phyloP scores from a whole-genome alignment of 1,140 invertebrate species.

The Drosophila insularis region DNA sequence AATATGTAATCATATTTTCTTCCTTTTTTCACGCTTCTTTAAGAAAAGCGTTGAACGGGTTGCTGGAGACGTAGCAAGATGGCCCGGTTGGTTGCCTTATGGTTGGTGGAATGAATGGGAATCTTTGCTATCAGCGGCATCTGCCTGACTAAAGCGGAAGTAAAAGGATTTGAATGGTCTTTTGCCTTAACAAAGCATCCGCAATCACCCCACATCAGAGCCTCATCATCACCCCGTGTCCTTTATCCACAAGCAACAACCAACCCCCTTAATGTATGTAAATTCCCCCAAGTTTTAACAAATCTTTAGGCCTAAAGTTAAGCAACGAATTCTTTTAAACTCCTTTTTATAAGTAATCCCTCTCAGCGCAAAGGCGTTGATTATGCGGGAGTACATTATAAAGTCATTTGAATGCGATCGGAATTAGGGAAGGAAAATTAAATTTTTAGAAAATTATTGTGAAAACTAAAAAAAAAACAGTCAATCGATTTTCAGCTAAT shows the following conservation, averaged over 20 bases:
- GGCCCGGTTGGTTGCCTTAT: not conserved
- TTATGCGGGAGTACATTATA: not conserved
- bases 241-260: not conserved
- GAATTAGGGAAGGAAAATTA: too few relatives aligned
- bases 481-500: too few relatives aligned
- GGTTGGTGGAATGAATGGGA: conserved; percentile 47
- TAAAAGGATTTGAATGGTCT: conserved; percentile 79
- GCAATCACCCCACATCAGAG: not conserved
- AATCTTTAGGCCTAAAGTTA: conserved; percentile 53
- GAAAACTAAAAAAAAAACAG: too few relatives aligned
- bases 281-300: conserved; percentile 63
- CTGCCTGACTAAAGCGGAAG: conserved; percentile 74
- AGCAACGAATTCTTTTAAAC: conserved; percentile 31
- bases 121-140: conserved; percentile 74
- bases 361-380: not conserved
- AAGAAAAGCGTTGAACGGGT: conserved; percentile 16
- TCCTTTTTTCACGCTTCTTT: conserved; percentile 63
- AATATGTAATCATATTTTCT: conserved; percentile 75
- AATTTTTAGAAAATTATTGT: too few relatives aligned
- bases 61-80: not conserved
- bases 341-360: not conserved
- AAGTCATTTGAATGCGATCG: too few relatives aligned
- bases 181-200: conserved; percentile 58
- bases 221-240: not conserved
- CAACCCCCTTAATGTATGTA: conserved; percentile 64